Evolutionary conservation across 35 echinoderm and acorn worm genomes (phyloP), one percentile per base, ranked within the genome.

Genomic region (Apostichopus japonicus): DNA sequence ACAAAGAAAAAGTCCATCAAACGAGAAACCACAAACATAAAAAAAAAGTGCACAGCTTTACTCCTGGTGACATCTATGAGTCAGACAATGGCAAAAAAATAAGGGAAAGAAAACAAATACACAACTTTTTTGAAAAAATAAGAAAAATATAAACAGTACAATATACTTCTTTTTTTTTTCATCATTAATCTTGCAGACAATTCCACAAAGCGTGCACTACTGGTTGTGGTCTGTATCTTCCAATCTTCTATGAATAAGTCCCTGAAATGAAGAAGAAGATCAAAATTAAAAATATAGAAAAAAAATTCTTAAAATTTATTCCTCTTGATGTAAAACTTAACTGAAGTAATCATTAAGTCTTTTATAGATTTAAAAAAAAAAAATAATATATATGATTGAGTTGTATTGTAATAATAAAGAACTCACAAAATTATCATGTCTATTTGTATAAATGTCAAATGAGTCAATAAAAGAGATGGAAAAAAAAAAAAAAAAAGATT

Each of bases 111-210:
- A 67, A 67, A 67, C 63, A 67, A 67, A 67, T 15, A 67, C 19
- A 67, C 63, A 67, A 11, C 11, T 15, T 67, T 19, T 67, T 67
- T 67, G 11, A 19, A 67, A 67, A 67, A 67, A 67, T 67, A 67
- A 67, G 63, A 67, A 67, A 83, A 54, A 83, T 83, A 83, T 83
- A 83, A 83, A 83, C 79, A 83, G 79, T 83, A 83, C 79, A 83
- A 83, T 83, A 83, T 83, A 83, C 16, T 67, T 67, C 16, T 67
- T 67, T 67, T 9, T 67, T 83, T 82, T 83, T 81, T 83, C 54
- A 55, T 83, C 79, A 53, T 83, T 55, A 24, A 83, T 54, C 33
- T 83, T 83, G 79, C 52, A 54, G 79, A 83, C 79, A 55, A 44
- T 54, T 52, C 44, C 79, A 83, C 79, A 83, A 83, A 83, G 54